Conservation (phyloP, 2,888 invertebrate species). For the Aethes cnicana region DNA sequence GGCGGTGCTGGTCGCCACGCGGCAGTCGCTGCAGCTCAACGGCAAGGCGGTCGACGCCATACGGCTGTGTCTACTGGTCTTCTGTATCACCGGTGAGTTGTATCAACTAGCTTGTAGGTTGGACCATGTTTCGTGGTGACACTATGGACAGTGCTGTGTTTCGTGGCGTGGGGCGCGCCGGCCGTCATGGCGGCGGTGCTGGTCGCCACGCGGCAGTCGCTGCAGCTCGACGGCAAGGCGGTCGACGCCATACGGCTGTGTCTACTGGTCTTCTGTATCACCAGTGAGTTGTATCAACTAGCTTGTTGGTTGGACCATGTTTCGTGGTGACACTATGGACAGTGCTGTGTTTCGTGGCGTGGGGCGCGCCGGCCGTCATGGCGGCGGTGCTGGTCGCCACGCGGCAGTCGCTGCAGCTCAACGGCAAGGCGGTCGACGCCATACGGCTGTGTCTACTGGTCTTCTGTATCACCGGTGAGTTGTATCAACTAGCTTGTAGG, state of each 20-base stretch:
- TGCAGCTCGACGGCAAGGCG: constrained; percentile 89
- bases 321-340: constrained; percentile 90
- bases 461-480: constrained; percentile 89
- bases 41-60: constrained; percentile 90
- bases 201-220: constrained; percentile 79
- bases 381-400: constrained; percentile 84
- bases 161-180: constrained; percentile 85
- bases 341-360: constrained; percentile 82
- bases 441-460: constrained; percentile 88
- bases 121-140: constrained; percentile 92
- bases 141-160: constrained; percentile 85
- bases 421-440: constrained; percentile 89
- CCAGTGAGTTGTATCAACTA: no score
- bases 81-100: constrained; percentile 90
- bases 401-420: constrained; percentile 86
- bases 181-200: constrained; percentile 85
- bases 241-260: constrained; percentile 90
- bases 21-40: constrained; percentile 87
- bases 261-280: constrained; percentile 89
- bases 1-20: constrained; percentile 81
- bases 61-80: constrained; percentile 87
- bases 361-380: constrained; percentile 86
- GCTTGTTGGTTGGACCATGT: constrained; percentile 91
- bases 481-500: no score
- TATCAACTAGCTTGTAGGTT: no score